Evolutionary conservation across 1,140 invertebrate species (phyloP), one percentile per base, ranked within the genome.

Genomic region (Acromyrmex charruanus): DNA sequence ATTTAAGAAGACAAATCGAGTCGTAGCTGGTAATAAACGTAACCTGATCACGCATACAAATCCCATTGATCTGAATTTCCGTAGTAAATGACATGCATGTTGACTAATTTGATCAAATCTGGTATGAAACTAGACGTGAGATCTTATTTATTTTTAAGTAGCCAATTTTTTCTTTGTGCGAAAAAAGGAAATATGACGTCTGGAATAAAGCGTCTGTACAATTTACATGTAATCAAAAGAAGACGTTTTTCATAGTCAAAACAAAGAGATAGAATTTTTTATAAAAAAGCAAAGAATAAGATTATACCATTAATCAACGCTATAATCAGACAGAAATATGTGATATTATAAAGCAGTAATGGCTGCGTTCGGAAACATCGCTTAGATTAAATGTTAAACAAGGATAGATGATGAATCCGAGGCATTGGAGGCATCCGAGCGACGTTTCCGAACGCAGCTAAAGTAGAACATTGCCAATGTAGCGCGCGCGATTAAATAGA

Each of bases 1-100:
- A 44, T 66, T 51, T 71, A 35, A 21, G 51, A 81, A 81, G 79
- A 81, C 25, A 31, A 71, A 81, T 81, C 61, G 61, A 66, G 77
- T 39, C 35, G 51, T 31, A 7, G 25, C 12, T 25, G 16, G 21
- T 63, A 39, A 65, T 77, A 77, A 85, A 85, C 58, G 49, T 28
- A 49, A 63, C 28, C 44, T 77, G 81, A 25, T 71, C 58, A 85
- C 55, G 81, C 81, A 77, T 58, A 71, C 35, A 63, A 63, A 51
- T 18, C 16, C 3, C 18, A 2, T 51, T 85, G 71, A 85, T 58
- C 44, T 53, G 28, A 51, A 31, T 14, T 69, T 25, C n/a, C 39
- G 39, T 69, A 69, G 44, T 49, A 18, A 44, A 28, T 55, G 44
- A 63, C 31, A 21, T 44, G 53, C 35, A 72, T 7, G 39, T 85